Evolutionary conservation across 2,113 vertebrate genomes (phyloP).

Genomic region (Spermophilus dauricus): DNA sequence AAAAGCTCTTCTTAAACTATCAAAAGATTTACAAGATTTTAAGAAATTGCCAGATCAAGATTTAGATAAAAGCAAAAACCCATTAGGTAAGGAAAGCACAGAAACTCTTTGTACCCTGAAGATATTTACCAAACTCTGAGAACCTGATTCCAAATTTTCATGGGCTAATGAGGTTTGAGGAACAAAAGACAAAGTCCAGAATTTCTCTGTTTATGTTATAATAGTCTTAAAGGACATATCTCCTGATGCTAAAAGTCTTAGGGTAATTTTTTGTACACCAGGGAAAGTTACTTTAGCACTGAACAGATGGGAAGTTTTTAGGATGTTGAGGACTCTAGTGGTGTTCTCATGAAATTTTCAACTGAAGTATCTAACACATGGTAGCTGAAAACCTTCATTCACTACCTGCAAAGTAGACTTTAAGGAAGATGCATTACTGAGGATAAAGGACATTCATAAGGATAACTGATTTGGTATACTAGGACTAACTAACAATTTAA

Average conservation of each 20-base stretch:
- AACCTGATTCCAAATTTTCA: constrained; percentile 48
- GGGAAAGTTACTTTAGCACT: background rate
- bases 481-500: background rate
- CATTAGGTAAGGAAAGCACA: background rate
- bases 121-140: constrained; percentile 23
- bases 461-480: background rate
- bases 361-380: background rate
- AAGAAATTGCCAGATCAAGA: background rate
- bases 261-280: background rate
- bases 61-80: constrained; percentile 43
- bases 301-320: background rate
- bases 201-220: background rate
- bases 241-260: background rate
- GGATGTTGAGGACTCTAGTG: background rate
- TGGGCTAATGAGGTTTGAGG: background rate
- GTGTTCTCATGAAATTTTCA: background rate
- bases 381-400: background rate
- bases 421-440: background rate
- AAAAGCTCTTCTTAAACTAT: constrained; percentile 1
- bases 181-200: constrained; percentile 40
- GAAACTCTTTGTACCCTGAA: background rate
- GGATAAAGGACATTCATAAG: background rate
- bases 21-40: constrained; percentile 1
- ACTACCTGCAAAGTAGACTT: constrained; percentile 9
- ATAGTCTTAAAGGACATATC: background rate